A percentile compares a stretch with the other conserved stretches of the same genome.
Conservation (phyloP, 2,888 invertebrate genomes). For the Philereme vetulata region DNA sequence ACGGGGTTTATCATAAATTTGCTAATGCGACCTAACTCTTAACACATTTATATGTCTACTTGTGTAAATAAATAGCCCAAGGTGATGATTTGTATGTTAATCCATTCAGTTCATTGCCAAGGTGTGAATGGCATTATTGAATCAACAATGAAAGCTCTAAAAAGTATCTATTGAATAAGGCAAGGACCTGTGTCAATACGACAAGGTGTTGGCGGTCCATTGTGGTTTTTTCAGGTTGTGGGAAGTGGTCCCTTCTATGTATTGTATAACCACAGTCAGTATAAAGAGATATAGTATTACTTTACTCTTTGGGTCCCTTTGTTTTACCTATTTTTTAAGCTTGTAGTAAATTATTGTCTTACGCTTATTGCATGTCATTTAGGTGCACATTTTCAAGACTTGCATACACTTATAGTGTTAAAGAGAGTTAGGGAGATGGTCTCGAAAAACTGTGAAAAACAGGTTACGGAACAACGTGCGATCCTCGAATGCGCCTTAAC, state of each 20-base stretch:
- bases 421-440: too few relatives aligned
- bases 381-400: too few relatives aligned
- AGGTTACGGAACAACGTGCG: too few relatives aligned
- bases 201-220: not conserved
- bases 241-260: slow-evolving; percentile 4
- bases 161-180: slow-evolving; percentile 23
- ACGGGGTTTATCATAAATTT: too few relatives aligned
- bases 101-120: slow-evolving; percentile 26
- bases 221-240: slow-evolving; percentile 9
- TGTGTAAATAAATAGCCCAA: slow-evolving; percentile 4
- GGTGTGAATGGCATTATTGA: slow-evolving; percentile 13
- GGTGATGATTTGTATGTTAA: slow-evolving; percentile 17
- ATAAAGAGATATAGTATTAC: too few relatives aligned
- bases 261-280: too few relatives aligned
- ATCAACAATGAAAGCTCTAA: slow-evolving; percentile 28
- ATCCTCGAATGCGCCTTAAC: too few relatives aligned
- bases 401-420: too few relatives aligned
- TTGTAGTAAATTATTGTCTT: too few relatives aligned
- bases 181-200: slow-evolving; percentile 6
- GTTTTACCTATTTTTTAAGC: not conserved
- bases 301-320: not conserved
- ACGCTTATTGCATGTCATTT: too few relatives aligned
- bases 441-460: too few relatives aligned
- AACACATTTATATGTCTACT: not conserved
- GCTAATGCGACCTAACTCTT: too few relatives aligned